Evolutionary conservation across 2,113 vertebrate genomes (phyloP), one percentile per base, ranked within the genome.

Genomic region (Mesoclemmys tuberculata): DNA sequence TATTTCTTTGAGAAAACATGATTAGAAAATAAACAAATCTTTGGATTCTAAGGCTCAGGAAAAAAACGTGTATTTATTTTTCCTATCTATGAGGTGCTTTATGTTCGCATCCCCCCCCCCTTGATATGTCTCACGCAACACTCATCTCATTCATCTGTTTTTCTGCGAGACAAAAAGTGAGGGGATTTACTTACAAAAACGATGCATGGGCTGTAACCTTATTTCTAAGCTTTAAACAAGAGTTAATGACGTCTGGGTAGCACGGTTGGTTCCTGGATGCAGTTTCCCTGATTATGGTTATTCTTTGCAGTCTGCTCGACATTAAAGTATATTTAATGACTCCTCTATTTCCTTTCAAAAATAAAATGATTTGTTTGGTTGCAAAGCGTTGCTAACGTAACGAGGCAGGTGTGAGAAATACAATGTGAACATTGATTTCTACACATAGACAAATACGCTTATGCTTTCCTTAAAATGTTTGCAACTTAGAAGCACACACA

Each of bases 1-100:
- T 84, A 95, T 61, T 93, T 96, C 89, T 93, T 92, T 84, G 56
- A 13, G 56, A 46, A 85, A 93, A 82, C 83, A n/a, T 82, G 68
- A 88, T 44, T 31, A 89, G 82, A 78, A 96, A 96, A 93, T 71
- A 86, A 91, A 54, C 41, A 64, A 92, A 89, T 21, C 38, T 27
- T 35, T 1, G 8, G 52, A 18, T 41, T 84, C 85, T 61, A 55
- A 48, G 44, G 44, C 55, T 41, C n/a, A 8, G 38, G 38, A 3
- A 27, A 46, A 29, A 71, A 75, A 27, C 71, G 26, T 41, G 27
- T 41, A 0, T 75, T 49, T 48, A 46, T 82, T 90, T 0, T 0
- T 58, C 31, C 2, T 11, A 3, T 68, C 80, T 27, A 54, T 22
- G 1, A 14, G 1, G 5, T 87, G 92, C 64, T 77, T 9, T 1